phyloP scores from a whole-genome alignment of 2,888 invertebrate genomes.

The Cheilosia variabilis region DNA sequence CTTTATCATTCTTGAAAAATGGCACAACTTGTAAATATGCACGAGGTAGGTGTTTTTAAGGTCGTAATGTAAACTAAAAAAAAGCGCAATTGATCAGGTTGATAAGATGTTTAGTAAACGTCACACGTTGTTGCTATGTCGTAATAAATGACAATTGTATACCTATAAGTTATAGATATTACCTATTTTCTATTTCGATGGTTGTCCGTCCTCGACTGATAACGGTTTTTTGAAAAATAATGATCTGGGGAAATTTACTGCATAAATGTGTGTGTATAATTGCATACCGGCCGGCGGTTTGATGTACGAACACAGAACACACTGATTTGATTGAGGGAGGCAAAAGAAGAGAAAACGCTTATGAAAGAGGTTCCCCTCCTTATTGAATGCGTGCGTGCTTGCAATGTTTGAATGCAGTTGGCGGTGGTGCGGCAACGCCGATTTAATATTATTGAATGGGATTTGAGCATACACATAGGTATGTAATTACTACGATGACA shows the following conservation, averaged over 20 bases:
- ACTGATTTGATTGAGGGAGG: slow-evolving; percentile 1
- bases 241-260: background rate
- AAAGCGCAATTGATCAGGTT: background rate
- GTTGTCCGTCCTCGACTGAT: slow-evolving; percentile 36
- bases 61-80: background rate
- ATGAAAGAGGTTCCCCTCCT: background rate
- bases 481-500: slow-evolving; percentile 55
- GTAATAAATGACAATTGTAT: background rate
- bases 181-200: slow-evolving; percentile 52
- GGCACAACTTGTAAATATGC: background rate
- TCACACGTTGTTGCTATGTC: background rate
- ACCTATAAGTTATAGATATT: slow-evolving; percentile 2
- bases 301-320: background rate
- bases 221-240: background rate
- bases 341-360: slow-evolving; percentile 10
- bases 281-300: slow-evolving; percentile 57
- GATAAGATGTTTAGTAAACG: background rate
- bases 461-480: slow-evolving; percentile 15
- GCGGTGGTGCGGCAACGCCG: slow-evolving; percentile 28
- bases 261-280: background rate
- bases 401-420: slow-evolving; percentile 42
- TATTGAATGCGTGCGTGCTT: slow-evolving; percentile 23
- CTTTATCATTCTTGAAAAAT: background rate
- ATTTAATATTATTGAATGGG: slow-evolving; percentile 66
- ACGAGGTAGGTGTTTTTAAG: too few relatives aligned